A percentile compares a stretch with the other conserved stretches of the same genome.
Conservation (phyloP, 2,797 vertebrate genomes). For the Lycodopsis pacificus region DNA sequence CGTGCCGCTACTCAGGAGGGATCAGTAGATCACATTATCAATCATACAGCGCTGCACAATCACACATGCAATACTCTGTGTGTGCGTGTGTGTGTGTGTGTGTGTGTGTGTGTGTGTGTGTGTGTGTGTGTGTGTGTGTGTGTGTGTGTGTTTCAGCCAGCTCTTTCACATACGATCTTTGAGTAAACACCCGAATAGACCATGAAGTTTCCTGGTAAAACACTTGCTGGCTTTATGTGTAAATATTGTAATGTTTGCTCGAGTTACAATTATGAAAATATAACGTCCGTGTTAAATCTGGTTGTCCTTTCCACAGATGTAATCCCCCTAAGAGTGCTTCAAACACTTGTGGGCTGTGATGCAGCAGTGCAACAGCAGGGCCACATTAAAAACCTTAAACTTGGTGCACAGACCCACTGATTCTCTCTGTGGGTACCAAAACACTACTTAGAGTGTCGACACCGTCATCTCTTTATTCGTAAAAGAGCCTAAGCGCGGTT, state of each 20-base stretch:
- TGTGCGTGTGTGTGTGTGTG: not conserved
- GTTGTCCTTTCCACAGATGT: constrained; percentile 34
- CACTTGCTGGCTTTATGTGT: constrained; percentile 54
- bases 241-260: constrained; percentile 52
- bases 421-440: constrained; percentile 71
- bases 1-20: constrained; percentile 68
- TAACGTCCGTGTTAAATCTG: constrained; percentile 46
- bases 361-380: constrained; percentile 26
- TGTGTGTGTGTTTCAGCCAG: not conserved
- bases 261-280: constrained; percentile 53
- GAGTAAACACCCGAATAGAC: constrained; percentile 57
- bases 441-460: constrained; percentile 74
- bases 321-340: constrained; percentile 1
- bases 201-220: constrained; percentile 46
- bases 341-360: constrained; percentile 25
- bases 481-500: constrained; percentile 64
- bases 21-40: constrained; percentile 83
- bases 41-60: constrained; percentile 70
- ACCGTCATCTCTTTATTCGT: constrained; percentile 74
- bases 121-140: constrained; percentile 14
- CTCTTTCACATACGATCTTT: constrained; percentile 33
- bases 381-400: constrained; percentile 38
- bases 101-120: constrained; percentile 20
- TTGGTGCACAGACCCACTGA: constrained; percentile 59
- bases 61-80: constrained; percentile 38